Evolutionary conservation across 2,797 vertebrate genomes (phyloP), one percentile per base, ranked within the genome.

Genomic region (Hippopotamyrus pictus): DNA sequence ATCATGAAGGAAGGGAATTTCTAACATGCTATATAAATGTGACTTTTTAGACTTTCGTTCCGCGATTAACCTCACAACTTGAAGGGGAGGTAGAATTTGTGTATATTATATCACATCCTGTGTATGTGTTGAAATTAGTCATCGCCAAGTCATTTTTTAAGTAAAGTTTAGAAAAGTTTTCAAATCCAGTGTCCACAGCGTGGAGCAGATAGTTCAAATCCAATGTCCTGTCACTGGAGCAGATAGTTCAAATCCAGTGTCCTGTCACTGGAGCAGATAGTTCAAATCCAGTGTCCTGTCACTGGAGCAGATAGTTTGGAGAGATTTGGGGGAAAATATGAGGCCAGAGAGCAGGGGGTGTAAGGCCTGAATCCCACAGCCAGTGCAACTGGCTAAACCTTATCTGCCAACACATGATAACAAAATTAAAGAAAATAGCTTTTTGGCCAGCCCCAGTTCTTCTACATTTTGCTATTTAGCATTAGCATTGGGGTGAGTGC

Each of bases 211-310:
- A 46, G 7, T 37, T 19, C n/a, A n/a, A n/a, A n/a, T n/a, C n/a
- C n/a, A n/a, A n/a, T n/a, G n/a, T 88, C 6, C 90, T 46, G 41
- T 92, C 89, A 69, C 92, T 91, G 91, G 88, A 84, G 88, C 51
- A 88, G 6, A 48, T 12, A 46, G 7, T 37, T 19, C 37, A 79
- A 44, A 79, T 79, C 37, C 11, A 22, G 83, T 41, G 51, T 59
- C 69, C 33, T n/a, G n/a, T n/a, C n/a, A n/a, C n/a, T n/a, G n/a
- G n/a, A n/a, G n/a, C n/a, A n/a, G n/a, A n/a, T n/a, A n/a, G n/a
- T 79, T 44, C 37, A 79, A 44, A 79, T 79, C 37, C 11, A 22
- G 83, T 41, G 51, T 88, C 6, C 90, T 46, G 41, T 92, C 89
- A 69, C 92, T 91, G 91, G 88, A 84, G 88, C 51, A 88, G 6